Evolutionary conservation across 2,888 invertebrate genomes (phyloP), one percentile per base, ranked within the genome.

Genomic region (Lacanobia wlatinum): DNA sequence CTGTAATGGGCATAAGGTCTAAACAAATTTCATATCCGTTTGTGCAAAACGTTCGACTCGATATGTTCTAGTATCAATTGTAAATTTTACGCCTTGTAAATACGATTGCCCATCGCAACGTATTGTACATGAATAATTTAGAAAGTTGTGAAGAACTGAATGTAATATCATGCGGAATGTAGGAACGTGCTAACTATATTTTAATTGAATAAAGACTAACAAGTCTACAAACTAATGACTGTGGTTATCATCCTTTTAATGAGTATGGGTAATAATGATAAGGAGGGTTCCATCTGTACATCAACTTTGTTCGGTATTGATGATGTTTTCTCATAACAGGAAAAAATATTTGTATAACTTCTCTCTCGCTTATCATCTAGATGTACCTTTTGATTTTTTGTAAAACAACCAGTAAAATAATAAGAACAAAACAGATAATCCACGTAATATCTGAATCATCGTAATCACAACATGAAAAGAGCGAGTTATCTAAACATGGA

Each of bases 61-160:
- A 77, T 69, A 61, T 72, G 60, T 85, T 65, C 75, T 58, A 62
- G 23, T 77, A 70, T 68, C 68, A 76, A 70, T 80, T 78, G 40
- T 50, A 70, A 77, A 78, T 66, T 70, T 40, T 72, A 74, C 76
- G 80, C 81, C 70, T 84, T 72, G 78, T 77, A 82, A 82, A 81
- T 80, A 73, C 80, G 83, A 85, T 79, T 84, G 82, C 83, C 86
- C 84, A 84, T 85, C 85, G 85, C 85, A 81, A 77, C 85, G 83
- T 82, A 76, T 78, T 74, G 80, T 85, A 87, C 87, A 87, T 90
- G 91, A 90, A 91, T 89, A 91, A 86, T 90, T 92, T 92, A 92
- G 92, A 92, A 92, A 92, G 92, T 92, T 68, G 80, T 78, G 76
- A 76, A 72, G 70, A 84, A 76, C 73, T 70, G 84, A 86, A 82